Evolutionary conservation across 2,797 vertebrate species (phyloP).

Genomic region (Centropyge bicolor): DNA sequence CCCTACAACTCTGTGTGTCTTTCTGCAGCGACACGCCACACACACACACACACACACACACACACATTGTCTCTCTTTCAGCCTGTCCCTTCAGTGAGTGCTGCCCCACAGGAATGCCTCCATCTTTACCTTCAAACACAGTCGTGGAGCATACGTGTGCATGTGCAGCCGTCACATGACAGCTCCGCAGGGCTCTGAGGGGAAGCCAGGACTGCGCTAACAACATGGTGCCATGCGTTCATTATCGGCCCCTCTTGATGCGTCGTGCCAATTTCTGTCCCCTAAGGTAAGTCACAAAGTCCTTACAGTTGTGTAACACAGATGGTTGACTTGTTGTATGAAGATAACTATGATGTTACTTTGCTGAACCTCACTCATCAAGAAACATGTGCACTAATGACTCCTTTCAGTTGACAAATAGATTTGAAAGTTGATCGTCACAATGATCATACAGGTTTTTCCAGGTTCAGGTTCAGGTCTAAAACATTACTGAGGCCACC

Average conservation of each 20-base stretch:
- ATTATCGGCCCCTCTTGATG: constrained; percentile 65
- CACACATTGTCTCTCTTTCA: constrained; percentile 28
- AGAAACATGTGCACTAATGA: neutral
- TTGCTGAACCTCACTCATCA: neutral
- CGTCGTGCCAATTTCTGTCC: constrained; percentile 59
- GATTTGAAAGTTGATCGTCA: neutral
- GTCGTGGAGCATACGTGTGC: constrained; percentile 10
- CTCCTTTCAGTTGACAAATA: neutral
- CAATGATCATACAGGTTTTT: neutral
- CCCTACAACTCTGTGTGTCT: constrained; percentile 17
- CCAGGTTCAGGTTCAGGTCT: neutral
- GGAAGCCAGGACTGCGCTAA: constrained; percentile 46
- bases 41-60: constrained; percentile 17
- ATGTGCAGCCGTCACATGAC: constrained; percentile 43
- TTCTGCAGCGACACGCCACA: neutral
- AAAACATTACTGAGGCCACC: neutral
- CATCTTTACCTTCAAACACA: constrained; percentile 66
- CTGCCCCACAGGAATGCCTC: constrained; percentile 50
- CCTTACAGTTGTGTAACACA: constrained; percentile 54
- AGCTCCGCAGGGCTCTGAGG: constrained; percentile 54
- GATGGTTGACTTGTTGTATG: constrained; percentile 58
- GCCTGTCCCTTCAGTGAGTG: constrained; percentile 20
- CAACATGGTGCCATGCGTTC: constrained; percentile 58
- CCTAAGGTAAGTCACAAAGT: constrained; percentile 63
- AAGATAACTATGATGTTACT: constrained; percentile 11